Evolutionary conservation across 2,797 vertebrate genomes (phyloP).

Genomic region (Parotocinclus haroldoi): DNA sequence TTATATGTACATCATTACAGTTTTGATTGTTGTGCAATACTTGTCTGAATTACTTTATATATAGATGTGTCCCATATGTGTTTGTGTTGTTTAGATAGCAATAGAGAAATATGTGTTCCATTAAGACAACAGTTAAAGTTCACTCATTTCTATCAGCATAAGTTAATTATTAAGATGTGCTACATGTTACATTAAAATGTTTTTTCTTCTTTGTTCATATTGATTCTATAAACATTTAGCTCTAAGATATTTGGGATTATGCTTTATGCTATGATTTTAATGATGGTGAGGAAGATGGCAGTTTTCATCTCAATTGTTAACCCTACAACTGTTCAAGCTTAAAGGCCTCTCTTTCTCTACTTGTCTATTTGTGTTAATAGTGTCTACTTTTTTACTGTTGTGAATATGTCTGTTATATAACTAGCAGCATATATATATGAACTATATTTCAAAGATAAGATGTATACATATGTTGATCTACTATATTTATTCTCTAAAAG

Average conservation of each 20-base stretch:
- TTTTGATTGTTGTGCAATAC: conserved; percentile 60
- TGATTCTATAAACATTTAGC: conserved; percentile 23
- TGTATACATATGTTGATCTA: conserved; percentile 67
- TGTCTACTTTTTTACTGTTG: conserved; percentile 67
- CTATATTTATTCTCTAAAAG: conserved; percentile 71
- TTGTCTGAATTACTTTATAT: conserved; percentile 67
- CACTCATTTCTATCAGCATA: conserved; percentile 52
- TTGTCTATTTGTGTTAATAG: conserved; percentile 66
- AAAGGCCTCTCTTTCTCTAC: conserved; percentile 49
- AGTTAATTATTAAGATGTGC: conserved; percentile 41
- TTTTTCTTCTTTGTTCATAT: conserved; percentile 7
- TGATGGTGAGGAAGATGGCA: conserved; percentile 29
- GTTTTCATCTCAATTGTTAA: conserved; percentile 37
- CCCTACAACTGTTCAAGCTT: conserved; percentile 35
- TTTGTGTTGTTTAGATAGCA: conserved; percentile 70
- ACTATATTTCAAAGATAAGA: conserved; percentile 36
- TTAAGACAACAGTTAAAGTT: conserved; percentile 53
- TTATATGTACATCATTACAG: conserved; percentile 45
- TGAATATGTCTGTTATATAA: conserved; percentile 67
- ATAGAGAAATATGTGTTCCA: conserved; percentile 64
- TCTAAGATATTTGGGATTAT: conserved; percentile 26
- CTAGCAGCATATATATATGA: conserved; percentile 64
- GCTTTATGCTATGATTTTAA: conserved; percentile 46
- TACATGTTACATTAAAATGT: conserved; percentile 36
- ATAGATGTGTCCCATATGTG: conserved; percentile 60